A percentile compares a stretch with the other conserved stretches of the same genome.
Evolutionary conservation across 2,888 invertebrate species (phyloP).

Genomic region (Opisthograptis luteolata): DNA sequence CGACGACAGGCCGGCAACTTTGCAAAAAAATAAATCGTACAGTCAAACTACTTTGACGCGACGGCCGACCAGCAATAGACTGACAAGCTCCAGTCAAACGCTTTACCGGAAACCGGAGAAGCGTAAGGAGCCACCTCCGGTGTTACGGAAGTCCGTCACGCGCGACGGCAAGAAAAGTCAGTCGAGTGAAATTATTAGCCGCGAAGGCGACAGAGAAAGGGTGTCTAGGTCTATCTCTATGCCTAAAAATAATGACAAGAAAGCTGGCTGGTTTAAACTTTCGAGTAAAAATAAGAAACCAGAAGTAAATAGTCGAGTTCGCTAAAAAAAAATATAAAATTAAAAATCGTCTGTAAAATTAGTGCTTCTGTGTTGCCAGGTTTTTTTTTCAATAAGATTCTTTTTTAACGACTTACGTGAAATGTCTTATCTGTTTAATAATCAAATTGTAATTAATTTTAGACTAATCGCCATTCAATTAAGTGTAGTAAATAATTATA

Average conservation of each 20-base stretch:
- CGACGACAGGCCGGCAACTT: conserved; percentile 59
- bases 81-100: conserved; percentile 71
- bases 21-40: conserved; percentile 79
- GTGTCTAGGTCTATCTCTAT: conserved; percentile 88
- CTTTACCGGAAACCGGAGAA: conserved; percentile 76
- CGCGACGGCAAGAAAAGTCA: conserved; percentile 80
- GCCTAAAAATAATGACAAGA: conserved; percentile 88
- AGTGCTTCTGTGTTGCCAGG: too few relatives aligned
- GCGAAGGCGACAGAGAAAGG: conserved; percentile 77
- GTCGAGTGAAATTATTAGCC: conserved; percentile 86
- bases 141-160: conserved; percentile 71
- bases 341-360: too few relatives aligned
- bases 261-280: conserved; percentile 89
- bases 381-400: too few relatives aligned
- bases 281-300: conserved; percentile 78
- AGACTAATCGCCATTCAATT: too few relatives aligned
- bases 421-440: too few relatives aligned
- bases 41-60: conserved; percentile 73
- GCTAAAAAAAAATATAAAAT: conserved; percentile 28
- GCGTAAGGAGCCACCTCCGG: conserved; percentile 60
- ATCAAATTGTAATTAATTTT: too few relatives aligned
- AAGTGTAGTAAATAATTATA: too few relatives aligned
- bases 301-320: conserved; percentile 72
- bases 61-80: conserved; percentile 62
- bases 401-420: too few relatives aligned